Percentiles rank a stretch among this genome's conserved stretches.
These are phyloP conservation scores for Aphidius ervi DNA, from an alignment of 1,140 invertebrate genomes.

Conservation along the genomic window DNA sequence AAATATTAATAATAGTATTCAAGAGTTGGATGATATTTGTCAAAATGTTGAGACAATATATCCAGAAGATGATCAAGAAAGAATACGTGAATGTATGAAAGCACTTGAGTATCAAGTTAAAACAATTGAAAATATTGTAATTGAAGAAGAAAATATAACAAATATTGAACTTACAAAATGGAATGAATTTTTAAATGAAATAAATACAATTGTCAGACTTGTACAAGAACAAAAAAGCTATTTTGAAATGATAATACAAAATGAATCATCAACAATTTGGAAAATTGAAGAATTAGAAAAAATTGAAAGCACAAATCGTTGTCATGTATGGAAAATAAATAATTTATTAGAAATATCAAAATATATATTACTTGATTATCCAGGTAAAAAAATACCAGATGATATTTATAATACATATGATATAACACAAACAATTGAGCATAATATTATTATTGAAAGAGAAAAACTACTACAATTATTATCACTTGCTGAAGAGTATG, in stretches of 20 bases:
- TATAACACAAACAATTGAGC: slow-evolving; percentile 64
- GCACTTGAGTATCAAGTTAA: slow-evolving; percentile 50
- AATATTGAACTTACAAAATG: slow-evolving; percentile 63
- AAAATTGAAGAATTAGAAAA: slow-evolving; percentile 65
- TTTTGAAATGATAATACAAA: slow-evolving; percentile 57
- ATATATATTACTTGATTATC: slow-evolving; percentile 60
- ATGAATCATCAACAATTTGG: slow-evolving; percentile 57
- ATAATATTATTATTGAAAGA: slow-evolving; percentile 64
- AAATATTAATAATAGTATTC: slow-evolving; percentile 49
- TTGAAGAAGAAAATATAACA: slow-evolving; percentile 55
- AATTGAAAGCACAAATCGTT: slow-evolving; percentile 59
- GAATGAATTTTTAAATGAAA: slow-evolving; percentile 64
- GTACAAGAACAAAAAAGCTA: slow-evolving; percentile 56
- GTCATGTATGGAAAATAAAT: slow-evolving; percentile 51
- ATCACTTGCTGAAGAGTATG: slow-evolving; percentile 76
- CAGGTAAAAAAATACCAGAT: slow-evolving; percentile 61
- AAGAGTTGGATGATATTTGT: slow-evolving; percentile 39
- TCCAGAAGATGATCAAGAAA: slow-evolving; percentile 43
- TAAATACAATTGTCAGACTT: slow-evolving; percentile 53
- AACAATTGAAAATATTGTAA: slow-evolving; percentile 52
- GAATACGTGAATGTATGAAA: slow-evolving; percentile 49
- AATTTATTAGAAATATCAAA: slow-evolving; percentile 55
- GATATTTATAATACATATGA: slow-evolving; percentile 63
- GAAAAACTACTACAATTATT: slow-evolving; percentile 70
- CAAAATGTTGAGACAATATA: slow-evolving; percentile 45